A percentile compares a stretch with the other conserved stretches of the same genome.
phyloP scores from a whole-genome alignment of 2,113 vertebrate genomes.

The Manacus vitellinus region DNA sequence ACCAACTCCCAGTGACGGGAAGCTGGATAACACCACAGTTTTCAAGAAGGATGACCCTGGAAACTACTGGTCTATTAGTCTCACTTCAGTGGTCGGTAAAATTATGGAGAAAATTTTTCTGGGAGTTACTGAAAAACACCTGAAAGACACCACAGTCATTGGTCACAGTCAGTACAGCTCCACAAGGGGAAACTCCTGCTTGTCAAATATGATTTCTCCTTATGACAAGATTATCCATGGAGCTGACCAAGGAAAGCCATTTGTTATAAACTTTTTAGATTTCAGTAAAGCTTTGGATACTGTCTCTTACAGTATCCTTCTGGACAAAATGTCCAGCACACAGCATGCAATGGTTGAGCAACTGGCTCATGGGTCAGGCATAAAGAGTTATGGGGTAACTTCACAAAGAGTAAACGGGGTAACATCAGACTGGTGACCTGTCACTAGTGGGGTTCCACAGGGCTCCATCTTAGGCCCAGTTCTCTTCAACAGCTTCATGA shows the following conservation, averaged over 20 bases:
- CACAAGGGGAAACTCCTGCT: not conserved
- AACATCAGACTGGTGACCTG: not conserved
- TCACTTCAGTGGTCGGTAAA: not conserved
- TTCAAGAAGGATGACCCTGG: not conserved
- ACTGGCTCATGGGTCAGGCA: fast-evolving
- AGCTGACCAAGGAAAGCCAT: not conserved
- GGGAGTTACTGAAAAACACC: not conserved
- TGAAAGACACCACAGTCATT: not conserved
- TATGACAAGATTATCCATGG: not conserved
- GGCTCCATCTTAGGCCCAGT: not conserved
- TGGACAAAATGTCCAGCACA: not conserved
- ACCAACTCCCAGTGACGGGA: not conserved
- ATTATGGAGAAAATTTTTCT: not conserved
- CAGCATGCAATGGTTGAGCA: not conserved
- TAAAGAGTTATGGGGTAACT: not conserved
- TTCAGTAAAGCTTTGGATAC: not conserved
- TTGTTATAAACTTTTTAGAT: not conserved
- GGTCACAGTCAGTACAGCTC: not conserved
- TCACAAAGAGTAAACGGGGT: not conserved
- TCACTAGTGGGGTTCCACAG: not conserved
- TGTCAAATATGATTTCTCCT: not conserved
- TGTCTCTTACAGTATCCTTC: not conserved
- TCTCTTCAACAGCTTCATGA: not conserved
- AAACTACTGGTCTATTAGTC: not conserved
- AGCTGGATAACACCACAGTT: not conserved